phyloP scores from a whole-genome alignment of 2,888 invertebrate species.

The Agriopis marginaria region DNA sequence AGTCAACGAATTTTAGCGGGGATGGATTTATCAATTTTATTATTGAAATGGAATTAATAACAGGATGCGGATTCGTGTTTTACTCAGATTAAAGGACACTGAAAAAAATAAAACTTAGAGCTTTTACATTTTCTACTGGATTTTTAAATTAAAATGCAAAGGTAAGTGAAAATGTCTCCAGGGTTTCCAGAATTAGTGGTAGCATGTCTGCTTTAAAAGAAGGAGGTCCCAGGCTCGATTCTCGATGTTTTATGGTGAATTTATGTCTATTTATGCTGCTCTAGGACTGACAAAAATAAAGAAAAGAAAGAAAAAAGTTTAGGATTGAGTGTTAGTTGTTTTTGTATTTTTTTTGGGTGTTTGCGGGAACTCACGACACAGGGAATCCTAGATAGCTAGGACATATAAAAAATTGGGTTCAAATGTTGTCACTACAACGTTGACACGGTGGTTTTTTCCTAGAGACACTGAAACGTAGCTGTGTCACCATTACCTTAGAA shows the following conservation, averaged over 20 bases:
- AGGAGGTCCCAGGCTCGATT: no score
- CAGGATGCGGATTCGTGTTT: conserved; percentile 46
- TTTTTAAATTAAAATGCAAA: conserved; percentile 12
- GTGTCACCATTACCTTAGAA: no score
- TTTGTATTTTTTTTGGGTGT: neutral
- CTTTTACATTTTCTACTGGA: neutral
- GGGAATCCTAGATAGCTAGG: no score
- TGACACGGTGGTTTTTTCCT: neutral
- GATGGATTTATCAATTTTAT: conserved; percentile 50
- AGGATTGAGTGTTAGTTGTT: neutral
- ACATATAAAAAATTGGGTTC: neutral
- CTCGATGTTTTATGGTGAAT: no score
- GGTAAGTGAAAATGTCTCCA: neutral
- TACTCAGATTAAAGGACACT: conserved; percentile 36
- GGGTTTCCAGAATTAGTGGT: no score
- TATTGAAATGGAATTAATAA: conserved; percentile 54
- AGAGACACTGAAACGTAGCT: no score
- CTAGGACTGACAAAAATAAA: no score
- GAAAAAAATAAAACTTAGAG: neutral
- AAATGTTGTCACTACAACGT: neutral
- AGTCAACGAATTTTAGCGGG: conserved; percentile 26
- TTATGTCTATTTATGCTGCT: no score
- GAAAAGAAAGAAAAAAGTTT: no score
- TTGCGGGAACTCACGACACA: no score
- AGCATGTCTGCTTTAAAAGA: no score